Percentiles rank a stretch among this genome's conserved stretches.
These are phyloP conservation scores for Megatriorchis doriae DNA, from an alignment of 2,113 vertebrate genomes.

Conservation along the genomic window DNA sequence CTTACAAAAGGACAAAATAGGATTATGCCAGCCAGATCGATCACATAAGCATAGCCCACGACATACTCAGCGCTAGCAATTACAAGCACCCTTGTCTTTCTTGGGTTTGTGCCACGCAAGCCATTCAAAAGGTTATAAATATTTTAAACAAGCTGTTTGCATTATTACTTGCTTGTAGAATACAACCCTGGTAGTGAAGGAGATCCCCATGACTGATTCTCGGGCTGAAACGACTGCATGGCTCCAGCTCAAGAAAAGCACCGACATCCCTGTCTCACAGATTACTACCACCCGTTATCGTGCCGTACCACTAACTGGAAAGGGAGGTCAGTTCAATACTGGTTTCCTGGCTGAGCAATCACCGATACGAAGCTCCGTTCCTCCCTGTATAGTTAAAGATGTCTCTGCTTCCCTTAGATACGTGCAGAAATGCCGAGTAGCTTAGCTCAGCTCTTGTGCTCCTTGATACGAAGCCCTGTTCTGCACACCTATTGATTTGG, in stretches of 20 bases:
- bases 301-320: not conserved
- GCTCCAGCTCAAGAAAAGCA: not conserved
- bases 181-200: not conserved
- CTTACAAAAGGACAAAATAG: not conserved
- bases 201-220: not conserved
- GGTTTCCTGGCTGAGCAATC: not conserved
- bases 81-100: not conserved
- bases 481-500: not conserved
- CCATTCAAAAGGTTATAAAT: not conserved
- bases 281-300: not conserved
- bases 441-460: not conserved
- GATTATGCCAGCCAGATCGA: not conserved
- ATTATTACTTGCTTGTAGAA: not conserved
- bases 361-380: not conserved
- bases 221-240: not conserved
- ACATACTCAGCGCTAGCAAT: not conserved
- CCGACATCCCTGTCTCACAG: not conserved
- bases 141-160: not conserved
- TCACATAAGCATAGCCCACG: not conserved
- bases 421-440: not conserved
- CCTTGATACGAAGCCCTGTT: not conserved
- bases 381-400: not conserved
- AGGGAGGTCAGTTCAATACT: not conserved
- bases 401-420: not conserved
- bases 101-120: not conserved